These are phyloP conservation scores for Erebia ligea DNA, from an alignment of 2,888 invertebrate species.

Conservation along the genomic window DNA sequence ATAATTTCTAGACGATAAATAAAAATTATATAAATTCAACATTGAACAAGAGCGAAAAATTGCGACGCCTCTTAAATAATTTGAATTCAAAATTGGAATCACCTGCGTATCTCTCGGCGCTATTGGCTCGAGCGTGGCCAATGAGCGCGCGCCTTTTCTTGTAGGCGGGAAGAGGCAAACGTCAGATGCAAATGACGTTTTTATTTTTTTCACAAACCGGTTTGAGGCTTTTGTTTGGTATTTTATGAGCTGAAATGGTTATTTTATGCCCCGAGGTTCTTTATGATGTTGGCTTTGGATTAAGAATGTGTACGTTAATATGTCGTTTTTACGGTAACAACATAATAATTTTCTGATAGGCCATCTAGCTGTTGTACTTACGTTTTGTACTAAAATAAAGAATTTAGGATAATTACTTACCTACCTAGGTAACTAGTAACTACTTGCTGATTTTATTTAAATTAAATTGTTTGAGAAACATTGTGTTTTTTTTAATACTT, in stretches of 20 bases:
- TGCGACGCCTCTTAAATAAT: slow-evolving; percentile 30
- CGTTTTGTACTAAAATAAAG: too few relatives aligned
- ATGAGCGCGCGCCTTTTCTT: slow-evolving; percentile 53
- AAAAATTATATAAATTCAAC: slow-evolving; percentile 4
- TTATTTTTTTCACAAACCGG: slow-evolving; percentile 61
- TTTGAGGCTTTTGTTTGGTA: slow-evolving; percentile 57
- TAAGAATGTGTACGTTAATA: slow-evolving; percentile 20
- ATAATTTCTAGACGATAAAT: slow-evolving; percentile 8
- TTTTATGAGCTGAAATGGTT: slow-evolving; percentile 60
- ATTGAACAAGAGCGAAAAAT: slow-evolving; percentile 1
- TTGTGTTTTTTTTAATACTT: too few relatives aligned
- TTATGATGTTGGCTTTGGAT: slow-evolving; percentile 43
- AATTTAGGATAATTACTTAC: not conserved
- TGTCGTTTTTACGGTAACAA: slow-evolving; percentile 23
- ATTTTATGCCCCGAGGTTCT: slow-evolving; percentile 51
- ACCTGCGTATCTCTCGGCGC: slow-evolving; percentile 43
- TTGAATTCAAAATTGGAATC: slow-evolving; percentile 56
- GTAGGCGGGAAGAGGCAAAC: slow-evolving; percentile 80
- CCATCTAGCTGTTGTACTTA: not conserved
- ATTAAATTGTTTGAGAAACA: too few relatives aligned
- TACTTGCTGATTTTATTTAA: too few relatives aligned
- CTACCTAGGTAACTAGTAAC: not conserved
- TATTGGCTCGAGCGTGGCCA: slow-evolving; percentile 65
- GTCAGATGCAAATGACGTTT: slow-evolving; percentile 75
- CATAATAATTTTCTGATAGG: slow-evolving; percentile 5